These are phyloP conservation scores for Lepidotrigona ventralis DNA, from an alignment of 1,140 invertebrate species.

Conservation along the genomic window DNA sequence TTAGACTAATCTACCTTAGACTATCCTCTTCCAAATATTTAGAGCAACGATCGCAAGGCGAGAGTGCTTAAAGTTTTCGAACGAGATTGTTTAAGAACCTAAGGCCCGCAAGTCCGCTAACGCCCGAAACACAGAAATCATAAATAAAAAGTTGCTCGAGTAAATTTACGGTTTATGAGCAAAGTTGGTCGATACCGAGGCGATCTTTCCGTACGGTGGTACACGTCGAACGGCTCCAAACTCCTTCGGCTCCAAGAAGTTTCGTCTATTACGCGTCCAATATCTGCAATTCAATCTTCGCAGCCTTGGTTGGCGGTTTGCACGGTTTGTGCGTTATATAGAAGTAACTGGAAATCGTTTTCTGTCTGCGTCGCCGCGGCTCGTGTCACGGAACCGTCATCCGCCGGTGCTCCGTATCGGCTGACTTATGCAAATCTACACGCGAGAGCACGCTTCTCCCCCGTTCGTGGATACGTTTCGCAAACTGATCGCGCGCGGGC, in stretches of 20 bases:
- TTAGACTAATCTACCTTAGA: not conserved
- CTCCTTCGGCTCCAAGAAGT: not conserved
- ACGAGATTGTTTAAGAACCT: not conserved
- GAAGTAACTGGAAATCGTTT: slow-evolving; percentile 20
- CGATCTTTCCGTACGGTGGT: not conserved
- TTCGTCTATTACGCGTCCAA: not conserved
- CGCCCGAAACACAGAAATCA: not conserved
- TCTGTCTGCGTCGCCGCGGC: slow-evolving; percentile 1
- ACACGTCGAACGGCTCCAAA: not conserved
- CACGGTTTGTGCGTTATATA: not conserved
- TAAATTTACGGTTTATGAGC: not conserved
- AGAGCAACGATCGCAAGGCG: not conserved
- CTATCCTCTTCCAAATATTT: not conserved
- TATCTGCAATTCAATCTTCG: slow-evolving; percentile 29
- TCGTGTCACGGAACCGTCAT: slow-evolving; percentile 41
- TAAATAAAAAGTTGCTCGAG: not conserved
- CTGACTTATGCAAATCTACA: slow-evolving; percentile 44
- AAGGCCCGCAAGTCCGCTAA: not conserved
- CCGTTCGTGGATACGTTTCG: not conserved
- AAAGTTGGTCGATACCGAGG: not conserved
- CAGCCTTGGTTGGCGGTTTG: not conserved
- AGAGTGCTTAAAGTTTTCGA: not conserved
- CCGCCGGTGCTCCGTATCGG: slow-evolving; percentile 32
- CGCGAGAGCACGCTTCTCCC: slow-evolving; percentile 21
- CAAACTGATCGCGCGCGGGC: slow-evolving; percentile 24